A percentile compares a stretch with the other conserved stretches of the same genome.
Evolutionary conservation across 1,140 invertebrate genomes (phyloP).

Genomic region (Ylistrum balloti): DNA sequence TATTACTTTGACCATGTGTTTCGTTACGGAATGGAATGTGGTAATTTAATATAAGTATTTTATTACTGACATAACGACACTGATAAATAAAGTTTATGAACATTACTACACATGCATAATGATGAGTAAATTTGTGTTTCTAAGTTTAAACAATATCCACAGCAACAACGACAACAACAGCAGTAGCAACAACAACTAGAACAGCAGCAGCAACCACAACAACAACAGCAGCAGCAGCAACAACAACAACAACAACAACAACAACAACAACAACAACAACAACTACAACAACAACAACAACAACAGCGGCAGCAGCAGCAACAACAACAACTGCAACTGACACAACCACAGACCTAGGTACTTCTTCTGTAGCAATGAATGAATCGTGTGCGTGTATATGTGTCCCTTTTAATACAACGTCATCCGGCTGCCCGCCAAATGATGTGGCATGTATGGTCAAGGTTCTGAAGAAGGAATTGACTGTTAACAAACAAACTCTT

Average conservation of each 20-base stretch:
- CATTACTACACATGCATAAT: too few relatives aligned
- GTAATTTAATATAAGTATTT: too few relatives aligned
- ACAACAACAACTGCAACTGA: background rate
- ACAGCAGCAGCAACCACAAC: too few relatives aligned
- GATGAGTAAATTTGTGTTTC: too few relatives aligned
- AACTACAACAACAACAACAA: background rate
- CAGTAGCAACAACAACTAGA: background rate
- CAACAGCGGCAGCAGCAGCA: background rate
- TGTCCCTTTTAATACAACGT: background rate
- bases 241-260: background rate
- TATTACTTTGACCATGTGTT: too few relatives aligned
- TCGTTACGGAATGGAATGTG: too few relatives aligned
- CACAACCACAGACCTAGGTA: background rate
- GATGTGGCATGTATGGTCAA: conserved; percentile 9
- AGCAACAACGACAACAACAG: background rate
- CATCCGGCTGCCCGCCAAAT: background rate
- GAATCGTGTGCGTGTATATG: background rate
- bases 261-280: background rate
- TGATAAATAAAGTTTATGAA: too few relatives aligned
- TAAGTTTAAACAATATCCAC: too few relatives aligned
- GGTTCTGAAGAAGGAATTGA: conserved; percentile 5
- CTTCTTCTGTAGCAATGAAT: background rate
- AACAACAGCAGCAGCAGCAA: background rate
- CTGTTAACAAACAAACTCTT: conserved; percentile 41
- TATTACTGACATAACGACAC: too few relatives aligned